A percentile compares a stretch with the other conserved stretches of the same genome.
phyloP scores from a whole-genome alignment of 2,888 invertebrate species.

The Rhagonycha fulva region DNA sequence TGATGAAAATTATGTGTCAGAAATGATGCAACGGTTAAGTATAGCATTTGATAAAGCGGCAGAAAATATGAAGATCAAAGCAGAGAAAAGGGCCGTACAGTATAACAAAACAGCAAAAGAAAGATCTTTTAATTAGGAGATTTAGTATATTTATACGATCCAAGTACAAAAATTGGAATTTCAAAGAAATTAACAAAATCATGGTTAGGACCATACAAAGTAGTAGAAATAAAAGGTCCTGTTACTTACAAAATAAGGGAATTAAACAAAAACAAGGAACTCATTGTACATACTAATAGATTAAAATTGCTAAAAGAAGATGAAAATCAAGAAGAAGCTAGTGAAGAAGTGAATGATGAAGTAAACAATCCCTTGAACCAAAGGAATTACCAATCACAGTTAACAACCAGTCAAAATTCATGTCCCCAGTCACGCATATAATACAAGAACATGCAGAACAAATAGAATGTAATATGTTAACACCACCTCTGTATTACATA shows the following conservation, averaged over 20 bases:
- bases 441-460: no score
- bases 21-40: constrained; percentile 8
- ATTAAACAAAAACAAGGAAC: constrained; percentile 7
- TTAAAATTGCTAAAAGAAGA: background rate
- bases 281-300: constrained; percentile 24
- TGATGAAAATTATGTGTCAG: constrained; percentile 29
- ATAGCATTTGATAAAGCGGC: background rate
- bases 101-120: constrained; percentile 15
- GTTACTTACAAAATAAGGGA: constrained; percentile 10
- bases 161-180: constrained; percentile 4
- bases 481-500: no score
- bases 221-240: constrained; percentile 15
- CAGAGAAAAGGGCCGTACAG: constrained; percentile 4
- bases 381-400: no score
- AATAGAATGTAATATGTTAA: no score
- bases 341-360: background rate
- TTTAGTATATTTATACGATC: constrained; percentile 22
- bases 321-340: background rate
- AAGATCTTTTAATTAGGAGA: constrained; percentile 16
- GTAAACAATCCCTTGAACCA: background rate
- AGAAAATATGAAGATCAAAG: background rate
- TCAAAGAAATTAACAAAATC: constrained; percentile 12
- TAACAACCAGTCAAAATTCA: no score
- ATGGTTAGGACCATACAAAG: constrained; percentile 23
- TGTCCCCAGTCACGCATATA: no score